These are phyloP conservation scores for Syrrhaptes paradoxus DNA, from an alignment of 2,113 vertebrate genomes.

Conservation along the genomic window DNA sequence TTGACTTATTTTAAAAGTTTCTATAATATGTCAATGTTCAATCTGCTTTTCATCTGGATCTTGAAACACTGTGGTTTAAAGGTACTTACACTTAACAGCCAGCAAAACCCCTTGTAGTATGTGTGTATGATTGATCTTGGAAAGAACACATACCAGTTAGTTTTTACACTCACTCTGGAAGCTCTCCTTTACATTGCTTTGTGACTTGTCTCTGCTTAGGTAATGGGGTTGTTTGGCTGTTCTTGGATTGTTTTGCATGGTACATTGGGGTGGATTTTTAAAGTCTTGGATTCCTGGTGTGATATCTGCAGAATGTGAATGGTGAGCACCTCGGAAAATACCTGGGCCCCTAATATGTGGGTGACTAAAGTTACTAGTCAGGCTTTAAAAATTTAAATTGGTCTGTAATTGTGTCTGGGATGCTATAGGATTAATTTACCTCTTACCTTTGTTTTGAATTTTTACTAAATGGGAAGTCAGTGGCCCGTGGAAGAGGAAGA, in stretches of 20 bases:
- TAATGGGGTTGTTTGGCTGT: background rate
- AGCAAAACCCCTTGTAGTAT: background rate
- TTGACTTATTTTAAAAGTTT: background rate
- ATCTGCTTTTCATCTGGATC: background rate
- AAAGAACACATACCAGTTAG: background rate
- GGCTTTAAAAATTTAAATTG: background rate
- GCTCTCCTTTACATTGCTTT: background rate
- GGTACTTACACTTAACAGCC: background rate
- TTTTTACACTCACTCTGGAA: background rate
- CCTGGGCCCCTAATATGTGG: rapidly evolving
- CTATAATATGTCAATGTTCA: background rate
- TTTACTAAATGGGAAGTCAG: background rate
- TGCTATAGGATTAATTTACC: background rate
- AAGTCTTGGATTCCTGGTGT: background rate
- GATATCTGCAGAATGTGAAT: background rate
- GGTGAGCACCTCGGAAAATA: background rate
- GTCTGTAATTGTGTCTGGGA: background rate
- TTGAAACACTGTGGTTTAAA: background rate
- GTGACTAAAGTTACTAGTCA: background rate
- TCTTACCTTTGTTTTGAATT: background rate
- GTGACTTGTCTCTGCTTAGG: background rate
- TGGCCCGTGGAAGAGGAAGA: constrained; percentile 16
- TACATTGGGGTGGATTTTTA: background rate
- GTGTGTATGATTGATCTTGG: background rate
- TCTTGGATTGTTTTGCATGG: background rate